Conservation (phyloP, 2,888 invertebrate species). For the Mellilla xanthometata region DNA sequence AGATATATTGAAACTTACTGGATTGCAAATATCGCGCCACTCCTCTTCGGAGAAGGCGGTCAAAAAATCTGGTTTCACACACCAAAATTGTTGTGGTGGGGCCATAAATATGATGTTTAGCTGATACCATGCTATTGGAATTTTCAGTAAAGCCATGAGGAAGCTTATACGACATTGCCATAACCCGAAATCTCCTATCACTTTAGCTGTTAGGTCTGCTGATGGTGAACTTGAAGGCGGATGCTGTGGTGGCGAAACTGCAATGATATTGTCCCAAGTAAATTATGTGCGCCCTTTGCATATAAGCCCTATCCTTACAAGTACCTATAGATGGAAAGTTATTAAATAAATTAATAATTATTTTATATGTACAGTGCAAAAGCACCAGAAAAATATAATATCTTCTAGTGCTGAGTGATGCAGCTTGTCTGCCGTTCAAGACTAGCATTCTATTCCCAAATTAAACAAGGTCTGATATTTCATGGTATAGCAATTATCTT, state of each 20-base stretch:
- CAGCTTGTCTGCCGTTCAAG: no score
- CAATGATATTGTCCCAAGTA: neutral
- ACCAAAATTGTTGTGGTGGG: slow-evolving; percentile 84
- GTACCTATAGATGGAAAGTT: no score
- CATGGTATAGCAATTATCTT: no score
- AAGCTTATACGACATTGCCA: slow-evolving; percentile 82
- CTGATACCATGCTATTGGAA: slow-evolving; percentile 85
- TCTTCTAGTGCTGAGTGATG: no score
- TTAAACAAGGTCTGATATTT: no score
- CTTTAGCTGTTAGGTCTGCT: slow-evolving; percentile 52
- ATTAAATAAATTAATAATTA: no score
- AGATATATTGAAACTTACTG: slow-evolving; percentile 55
- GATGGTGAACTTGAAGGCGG: neutral
- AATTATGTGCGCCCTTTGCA: no score
- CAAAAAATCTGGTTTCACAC: slow-evolving; percentile 60
- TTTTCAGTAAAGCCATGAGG: slow-evolving; percentile 81
- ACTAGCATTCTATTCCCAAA: no score
- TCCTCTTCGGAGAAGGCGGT: slow-evolving; percentile 49
- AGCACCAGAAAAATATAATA: no score
- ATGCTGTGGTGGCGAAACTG: slow-evolving; percentile 1
- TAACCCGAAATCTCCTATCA: slow-evolving; percentile 82
- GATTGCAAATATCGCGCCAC: slow-evolving; percentile 69
- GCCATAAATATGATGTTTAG: slow-evolving; percentile 84
- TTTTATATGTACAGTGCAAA: no score
- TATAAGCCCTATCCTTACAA: no score